These are phyloP conservation scores for Microcebus tavaratra DNA, from an alignment of 2,113 vertebrate genomes.

Conservation along the genomic window DNA sequence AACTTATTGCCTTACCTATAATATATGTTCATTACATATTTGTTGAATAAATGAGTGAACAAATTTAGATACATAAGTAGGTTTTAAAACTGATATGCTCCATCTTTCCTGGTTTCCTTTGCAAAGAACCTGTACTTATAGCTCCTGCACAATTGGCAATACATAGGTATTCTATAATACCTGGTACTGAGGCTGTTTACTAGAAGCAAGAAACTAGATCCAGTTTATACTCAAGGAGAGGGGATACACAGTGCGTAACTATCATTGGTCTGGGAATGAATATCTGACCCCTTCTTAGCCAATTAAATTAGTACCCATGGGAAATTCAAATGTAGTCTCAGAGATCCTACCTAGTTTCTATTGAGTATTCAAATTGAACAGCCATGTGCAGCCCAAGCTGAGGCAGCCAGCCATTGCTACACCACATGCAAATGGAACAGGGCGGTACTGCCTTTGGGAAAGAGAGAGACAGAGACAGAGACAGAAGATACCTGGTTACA, in stretches of 20 bases:
- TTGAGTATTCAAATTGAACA: not conserved
- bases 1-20: conserved; percentile 4
- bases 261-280: not conserved
- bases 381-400: not conserved
- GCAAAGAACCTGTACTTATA: not conserved
- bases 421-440: not conserved
- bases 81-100: not conserved
- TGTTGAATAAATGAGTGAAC: not conserved
- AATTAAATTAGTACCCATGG: not conserved
- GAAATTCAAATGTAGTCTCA: not conserved
- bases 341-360: not conserved
- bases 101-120: not conserved
- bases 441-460: not conserved
- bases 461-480: not conserved
- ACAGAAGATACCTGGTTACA: not conserved
- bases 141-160: not conserved
- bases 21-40: not conserved
- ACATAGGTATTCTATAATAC: not conserved
- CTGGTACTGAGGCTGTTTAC: not conserved
- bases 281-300: not conserved
- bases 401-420: not conserved
- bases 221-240: not conserved
- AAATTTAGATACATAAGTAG: not conserved
- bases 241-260: not conserved
- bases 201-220: not conserved